phyloP scores from a whole-genome alignment of 53 echinoderm and acorn worm species.

The Holothuria leucospilota region DNA sequence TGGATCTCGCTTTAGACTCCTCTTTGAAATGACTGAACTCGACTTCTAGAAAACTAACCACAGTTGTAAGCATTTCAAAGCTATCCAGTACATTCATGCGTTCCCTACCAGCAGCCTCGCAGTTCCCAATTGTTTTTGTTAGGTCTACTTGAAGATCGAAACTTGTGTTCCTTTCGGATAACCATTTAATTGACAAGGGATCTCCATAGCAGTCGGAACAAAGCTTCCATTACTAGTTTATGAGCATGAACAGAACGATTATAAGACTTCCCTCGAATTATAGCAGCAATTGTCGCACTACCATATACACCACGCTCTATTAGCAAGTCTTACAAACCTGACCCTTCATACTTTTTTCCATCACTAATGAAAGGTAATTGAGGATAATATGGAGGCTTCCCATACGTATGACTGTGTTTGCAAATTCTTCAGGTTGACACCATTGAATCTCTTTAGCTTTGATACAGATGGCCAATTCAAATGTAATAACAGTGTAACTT shows the following conservation, averaged over 20 bases:
- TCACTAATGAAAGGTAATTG: not conserved
- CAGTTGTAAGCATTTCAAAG: too few relatives aligned
- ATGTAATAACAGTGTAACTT: not conserved
- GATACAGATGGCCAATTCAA: too few relatives aligned
- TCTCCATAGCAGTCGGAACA: slow-evolving; percentile 8
- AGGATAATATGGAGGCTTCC: slow-evolving; percentile 7
- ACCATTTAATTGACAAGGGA: too few relatives aligned
- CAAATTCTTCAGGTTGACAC: slow-evolving; percentile 51
- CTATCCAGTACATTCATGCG: too few relatives aligned
- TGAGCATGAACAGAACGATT: slow-evolving; percentile 8
- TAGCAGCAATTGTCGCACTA: not conserved
- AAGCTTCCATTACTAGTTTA: slow-evolving; percentile 3
- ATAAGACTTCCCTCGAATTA: slow-evolving; percentile 1
- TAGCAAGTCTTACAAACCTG: slow-evolving; percentile 17
- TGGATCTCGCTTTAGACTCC: too few relatives aligned
- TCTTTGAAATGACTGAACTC: too few relatives aligned
- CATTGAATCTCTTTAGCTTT: not conserved
- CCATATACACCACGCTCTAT: slow-evolving; percentile 1
- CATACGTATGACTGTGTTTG: slow-evolving; percentile 28
- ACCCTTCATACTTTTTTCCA: slow-evolving; percentile 9
- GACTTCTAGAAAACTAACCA: too few relatives aligned
- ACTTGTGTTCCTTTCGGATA: too few relatives aligned
- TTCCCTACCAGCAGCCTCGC: too few relatives aligned
- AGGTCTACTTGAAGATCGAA: too few relatives aligned
- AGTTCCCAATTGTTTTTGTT: too few relatives aligned